phyloP scores from a whole-genome alignment of 1,140 invertebrate genomes.

The Drosophila sp. region DNA sequence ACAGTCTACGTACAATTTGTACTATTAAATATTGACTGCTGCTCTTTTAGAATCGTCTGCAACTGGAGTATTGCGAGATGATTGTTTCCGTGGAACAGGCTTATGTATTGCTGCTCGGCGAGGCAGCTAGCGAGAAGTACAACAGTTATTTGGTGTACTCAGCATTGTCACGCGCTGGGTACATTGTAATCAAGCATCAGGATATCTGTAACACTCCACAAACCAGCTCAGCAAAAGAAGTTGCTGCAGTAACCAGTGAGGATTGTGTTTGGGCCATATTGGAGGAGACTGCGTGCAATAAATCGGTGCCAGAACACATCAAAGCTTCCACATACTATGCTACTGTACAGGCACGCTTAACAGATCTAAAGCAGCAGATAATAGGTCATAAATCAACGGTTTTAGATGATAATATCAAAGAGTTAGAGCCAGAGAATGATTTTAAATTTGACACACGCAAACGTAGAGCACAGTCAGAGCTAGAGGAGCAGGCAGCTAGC shows the following conservation, averaged over 20 bases:
- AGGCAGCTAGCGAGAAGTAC: constrained; percentile 54
- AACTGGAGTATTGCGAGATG: constrained; percentile 60
- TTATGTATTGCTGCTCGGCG: constrained; percentile 67
- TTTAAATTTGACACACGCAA: constrained; percentile 58
- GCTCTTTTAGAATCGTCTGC: constrained; percentile 64
- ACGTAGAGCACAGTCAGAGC: constrained; percentile 32
- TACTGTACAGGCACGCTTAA: constrained; percentile 38
- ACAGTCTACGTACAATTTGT: neutral
- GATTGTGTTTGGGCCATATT: constrained; percentile 74
- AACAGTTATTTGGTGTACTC: constrained; percentile 78
- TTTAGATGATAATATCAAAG: neutral
- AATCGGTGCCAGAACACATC: constrained; percentile 47
- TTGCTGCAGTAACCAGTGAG: constrained; percentile 20
- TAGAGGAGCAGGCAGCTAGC: neutral
- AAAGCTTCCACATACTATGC: constrained; percentile 42
- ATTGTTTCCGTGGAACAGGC: constrained; percentile 74
- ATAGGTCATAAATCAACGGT: constrained; percentile 10
- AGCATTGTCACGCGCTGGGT: constrained; percentile 64
- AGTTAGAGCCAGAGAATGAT: neutral
- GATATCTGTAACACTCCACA: neutral
- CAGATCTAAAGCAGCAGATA: constrained; percentile 46
- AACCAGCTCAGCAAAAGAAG: neutral
- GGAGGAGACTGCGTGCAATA: constrained; percentile 41
- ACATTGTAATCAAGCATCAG: constrained; percentile 70
- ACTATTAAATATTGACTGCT: neutral